Evolutionary conservation across 1,140 invertebrate species (phyloP), one percentile per base, ranked within the genome.

Genomic region (Ridgeia piscesae): DNA sequence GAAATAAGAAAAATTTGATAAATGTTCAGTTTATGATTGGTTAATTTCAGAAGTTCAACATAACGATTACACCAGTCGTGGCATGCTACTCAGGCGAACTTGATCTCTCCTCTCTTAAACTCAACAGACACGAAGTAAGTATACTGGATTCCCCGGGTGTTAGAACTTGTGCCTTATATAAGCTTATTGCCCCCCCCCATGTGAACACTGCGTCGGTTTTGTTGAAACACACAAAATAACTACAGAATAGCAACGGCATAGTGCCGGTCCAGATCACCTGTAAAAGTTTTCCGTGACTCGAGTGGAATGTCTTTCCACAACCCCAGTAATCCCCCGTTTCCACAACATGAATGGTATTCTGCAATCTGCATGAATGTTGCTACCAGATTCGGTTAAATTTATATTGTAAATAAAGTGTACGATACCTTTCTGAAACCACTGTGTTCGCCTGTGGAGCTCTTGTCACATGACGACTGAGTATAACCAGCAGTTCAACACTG

Each of bases 71-170:
- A 34, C 88, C 91, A 48, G 77, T 93, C 31, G 33, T 93, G 17
- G 93, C 91, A 4, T 91, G 92, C 90, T 88, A 91, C 89, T 89
- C n/a, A 21, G 58, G 58, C 31, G 90, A 93, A 88, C 77, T 93
- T 33, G 92, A 93, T 50, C 27, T 93, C 9, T 34, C 91, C 11
- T 91, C 93, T 89, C 88, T 93, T 8, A 88, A 91, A n/a, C 33
- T 93, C 35, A 92, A 93, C 91, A 50, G 35, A 31, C 48, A 89
- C 33, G 93, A 93, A 58, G 93, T 93, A 93, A 77, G 77, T 77
- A 33, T 92, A 34, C 33, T 33, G 33, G 8, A 31, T 88, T 92
- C 33, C n/a, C 88, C 1, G 14, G 58, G 14, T 31, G 27, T 77
- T 2, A 4, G 27, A 77, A 77, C 4, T 42, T 11, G 0, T 77